Evolutionary conservation across 1,140 invertebrate species (phyloP), one percentile per base, ranked within the genome.

Genomic region (Drosophila pruinosa): DNA sequence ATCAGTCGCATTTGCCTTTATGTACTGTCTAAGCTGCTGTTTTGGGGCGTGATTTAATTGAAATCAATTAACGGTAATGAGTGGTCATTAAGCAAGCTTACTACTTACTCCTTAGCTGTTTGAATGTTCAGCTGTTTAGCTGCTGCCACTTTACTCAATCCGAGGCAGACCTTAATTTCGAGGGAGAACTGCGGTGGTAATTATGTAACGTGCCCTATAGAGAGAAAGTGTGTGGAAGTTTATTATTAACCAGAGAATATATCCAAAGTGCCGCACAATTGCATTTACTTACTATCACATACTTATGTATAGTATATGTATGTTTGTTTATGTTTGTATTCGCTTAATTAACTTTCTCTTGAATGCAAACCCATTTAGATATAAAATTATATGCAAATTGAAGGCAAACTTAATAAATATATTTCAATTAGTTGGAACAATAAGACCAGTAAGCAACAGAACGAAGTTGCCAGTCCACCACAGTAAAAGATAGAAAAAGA

Each of bases 21-120:
- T 56, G 41, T 62, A 39, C 41, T 43, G 19, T 62, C 65, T 65
- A 64, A 50, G 63, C 47, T 71, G 72, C 39, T 78, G 75, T 71
- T 73, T 72, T 73, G 63, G 71, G 73, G 81, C 75, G 81, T 88
- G 89, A 89, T 90, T 90, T 90, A 90, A 90, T 90, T 90, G 85
- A 90, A 90, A 90, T 90, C 89, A 90, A 90, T 90, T 90, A 90
- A 88, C 83, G 72, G 78, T 90, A 90, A 90, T 89, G 89, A 89
- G 89, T 69, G 76, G 85, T 89, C 89, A 90, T 90, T 90, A 90
- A 86, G 75, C 64, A 58, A 68, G 80, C 77, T 80, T 86, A 86
- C 56, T 56, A 64, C 45, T 73, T 50, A 36, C 26, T 50, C 6
- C 26, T 50, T 31, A 28, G 26, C 38, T 39, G 10, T 0, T 36